Evolutionary conservation across 2,888 invertebrate species (phyloP).

Genomic region (Athrips mouffetella): DNA sequence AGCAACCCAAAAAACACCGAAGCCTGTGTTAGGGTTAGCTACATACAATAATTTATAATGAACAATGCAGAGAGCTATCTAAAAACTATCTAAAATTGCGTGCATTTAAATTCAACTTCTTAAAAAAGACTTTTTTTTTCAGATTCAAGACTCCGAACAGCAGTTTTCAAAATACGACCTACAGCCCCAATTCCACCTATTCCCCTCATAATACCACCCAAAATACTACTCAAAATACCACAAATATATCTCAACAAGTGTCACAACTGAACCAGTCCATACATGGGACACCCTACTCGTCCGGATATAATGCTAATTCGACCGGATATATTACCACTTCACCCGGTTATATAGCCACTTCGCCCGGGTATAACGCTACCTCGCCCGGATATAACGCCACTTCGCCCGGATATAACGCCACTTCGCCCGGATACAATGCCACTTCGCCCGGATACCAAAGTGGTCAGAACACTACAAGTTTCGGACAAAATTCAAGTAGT

Average conservation of each 20-base stretch:
- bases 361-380: neutral
- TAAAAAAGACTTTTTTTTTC: slow-evolving; percentile 31
- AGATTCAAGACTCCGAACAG: slow-evolving; percentile 62
- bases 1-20: too few species aligned
- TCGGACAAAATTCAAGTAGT: slow-evolving; percentile 6
- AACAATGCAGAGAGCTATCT: too few species aligned
- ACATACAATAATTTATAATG: too few species aligned
- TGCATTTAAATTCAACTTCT: too few species aligned
- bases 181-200: slow-evolving; percentile 66
- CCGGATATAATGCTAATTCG: slow-evolving; percentile 20
- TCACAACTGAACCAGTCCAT: slow-evolving; percentile 53
- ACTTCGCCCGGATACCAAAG: neutral
- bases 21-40: too few species aligned
- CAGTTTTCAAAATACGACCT: slow-evolving; percentile 67
- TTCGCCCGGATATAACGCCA: slow-evolving; percentile 2
- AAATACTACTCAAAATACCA: slow-evolving; percentile 34
- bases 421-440: slow-evolving; percentile 1
- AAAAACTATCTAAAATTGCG: too few species aligned
- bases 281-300: slow-evolving; percentile 38
- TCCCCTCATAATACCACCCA: slow-evolving; percentile 41
- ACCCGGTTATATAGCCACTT: slow-evolving; percentile 8
- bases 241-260: slow-evolving; percentile 43
- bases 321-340: slow-evolving; percentile 2
- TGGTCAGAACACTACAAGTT: neutral
- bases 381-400: neutral